A percentile compares a stretch with the other conserved stretches of the same genome.
phyloP scores from a whole-genome alignment of 2,888 invertebrate species.

The Julus scandinavius region DNA sequence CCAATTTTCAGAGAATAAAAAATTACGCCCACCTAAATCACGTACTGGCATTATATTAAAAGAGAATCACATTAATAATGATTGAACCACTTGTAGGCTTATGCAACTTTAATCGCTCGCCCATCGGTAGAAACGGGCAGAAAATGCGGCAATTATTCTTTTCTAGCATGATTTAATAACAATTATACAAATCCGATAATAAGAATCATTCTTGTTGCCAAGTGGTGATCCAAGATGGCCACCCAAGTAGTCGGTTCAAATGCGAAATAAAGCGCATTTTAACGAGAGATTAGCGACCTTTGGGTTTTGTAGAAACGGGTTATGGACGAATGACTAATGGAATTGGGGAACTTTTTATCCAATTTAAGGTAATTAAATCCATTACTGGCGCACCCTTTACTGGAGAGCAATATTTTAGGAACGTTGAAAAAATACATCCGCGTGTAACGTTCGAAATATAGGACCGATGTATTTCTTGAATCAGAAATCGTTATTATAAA shows the following conservation, averaged over 20 bases:
- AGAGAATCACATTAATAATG: slow-evolving; percentile 42
- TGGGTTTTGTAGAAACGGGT: background rate
- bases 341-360: background rate
- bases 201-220: too few relatives aligned
- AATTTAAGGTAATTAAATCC: background rate
- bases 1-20: background rate
- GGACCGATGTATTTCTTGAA: too few relatives aligned
- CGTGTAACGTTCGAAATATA: too few relatives aligned
- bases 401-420: too few relatives aligned
- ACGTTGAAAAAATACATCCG: too few relatives aligned
- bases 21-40: slow-evolving; percentile 9
- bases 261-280: background rate
- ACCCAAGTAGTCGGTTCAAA: background rate
- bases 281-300: background rate
- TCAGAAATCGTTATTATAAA: too few relatives aligned
- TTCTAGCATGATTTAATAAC: background rate
- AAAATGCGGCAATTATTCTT: background rate
- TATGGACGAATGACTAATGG: background rate
- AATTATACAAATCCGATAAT: background rate
- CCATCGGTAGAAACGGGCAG: background rate
- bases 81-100: slow-evolving; percentile 29
- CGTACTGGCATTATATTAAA: slow-evolving; percentile 12
- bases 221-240: background rate
- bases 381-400: background rate
- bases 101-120: background rate